phyloP scores from a whole-genome alignment of 2,113 vertebrate genomes.

The Azemiops feae region DNA sequence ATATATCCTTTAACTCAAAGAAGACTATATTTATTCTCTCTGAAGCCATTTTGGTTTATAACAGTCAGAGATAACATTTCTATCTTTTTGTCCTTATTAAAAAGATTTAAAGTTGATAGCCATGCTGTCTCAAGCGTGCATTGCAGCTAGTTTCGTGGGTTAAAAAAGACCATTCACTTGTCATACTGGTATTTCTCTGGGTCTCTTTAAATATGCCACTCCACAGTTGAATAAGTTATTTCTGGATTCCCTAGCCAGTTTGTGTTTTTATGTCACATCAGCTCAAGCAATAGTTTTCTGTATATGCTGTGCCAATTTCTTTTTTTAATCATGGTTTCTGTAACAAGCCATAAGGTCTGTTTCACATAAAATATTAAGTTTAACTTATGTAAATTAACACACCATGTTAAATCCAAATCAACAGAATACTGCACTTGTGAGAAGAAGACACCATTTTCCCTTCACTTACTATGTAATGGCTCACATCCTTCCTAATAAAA shows the following conservation, averaged over 20 bases:
- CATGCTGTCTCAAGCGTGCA: not conserved
- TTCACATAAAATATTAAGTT: not conserved
- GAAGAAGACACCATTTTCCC: not conserved
- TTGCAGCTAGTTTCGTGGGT: not conserved
- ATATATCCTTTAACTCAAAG: not conserved
- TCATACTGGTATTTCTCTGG: not conserved
- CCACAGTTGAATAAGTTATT: not conserved
- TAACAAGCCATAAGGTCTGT: not conserved
- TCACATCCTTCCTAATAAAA: not conserved
- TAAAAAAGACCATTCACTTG: not conserved
- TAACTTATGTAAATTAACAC: not conserved
- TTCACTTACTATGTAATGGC: not conserved
- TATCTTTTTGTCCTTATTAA: not conserved
- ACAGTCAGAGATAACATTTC: not conserved
- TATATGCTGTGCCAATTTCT: not conserved
- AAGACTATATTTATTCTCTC: not conserved
- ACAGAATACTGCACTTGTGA: not conserved
- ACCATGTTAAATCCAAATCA: not conserved
- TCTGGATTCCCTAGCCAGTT: not conserved
- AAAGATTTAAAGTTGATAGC: not conserved
- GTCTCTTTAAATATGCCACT: not conserved
- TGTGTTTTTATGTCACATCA: not conserved
- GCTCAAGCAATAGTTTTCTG: not conserved
- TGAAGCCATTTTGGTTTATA: not conserved
- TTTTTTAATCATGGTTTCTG: not conserved